A percentile compares a stretch with the other conserved stretches of the same genome.
phyloP scores from a whole-genome alignment of 2,888 invertebrate genomes.

The Dryobota labecula region DNA sequence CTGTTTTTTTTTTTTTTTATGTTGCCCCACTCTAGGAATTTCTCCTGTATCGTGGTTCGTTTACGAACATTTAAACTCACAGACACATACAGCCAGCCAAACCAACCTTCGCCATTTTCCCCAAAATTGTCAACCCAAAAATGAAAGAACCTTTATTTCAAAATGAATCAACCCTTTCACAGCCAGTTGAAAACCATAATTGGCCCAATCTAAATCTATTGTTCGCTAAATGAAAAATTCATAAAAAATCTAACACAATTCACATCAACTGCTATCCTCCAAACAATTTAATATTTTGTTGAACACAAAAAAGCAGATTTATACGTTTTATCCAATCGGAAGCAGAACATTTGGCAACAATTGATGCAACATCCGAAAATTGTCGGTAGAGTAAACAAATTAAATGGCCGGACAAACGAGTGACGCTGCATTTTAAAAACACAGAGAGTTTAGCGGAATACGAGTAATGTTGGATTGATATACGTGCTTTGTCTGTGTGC shows the following conservation, averaged over 20 bases:
- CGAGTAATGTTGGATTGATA: constrained; percentile 21
- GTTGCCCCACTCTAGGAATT: no score
- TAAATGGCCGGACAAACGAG: constrained; percentile 31
- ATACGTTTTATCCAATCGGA: constrained; percentile 40
- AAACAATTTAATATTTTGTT: constrained; percentile 27
- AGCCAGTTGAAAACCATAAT: constrained; percentile 40
- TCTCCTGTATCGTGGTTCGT: no score
- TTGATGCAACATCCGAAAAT: constrained; percentile 46
- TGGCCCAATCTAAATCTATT: constrained; percentile 47
- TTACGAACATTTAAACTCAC: no score
- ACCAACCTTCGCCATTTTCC: background rate
- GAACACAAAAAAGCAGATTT: constrained; percentile 47
- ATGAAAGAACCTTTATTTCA: background rate
- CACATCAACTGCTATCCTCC: constrained; percentile 23
- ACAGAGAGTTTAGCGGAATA: constrained; percentile 29
- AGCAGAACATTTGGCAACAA: constrained; percentile 48
- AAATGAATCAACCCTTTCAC: constrained; percentile 29
- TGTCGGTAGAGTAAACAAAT: constrained; percentile 48
- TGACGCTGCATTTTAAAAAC: constrained; percentile 52
- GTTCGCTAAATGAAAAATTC: constrained; percentile 29
- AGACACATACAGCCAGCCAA: background rate
- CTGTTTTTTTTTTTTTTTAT: no score
- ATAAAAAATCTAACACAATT: constrained; percentile 43
- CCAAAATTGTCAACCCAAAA: background rate
- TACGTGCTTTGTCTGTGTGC: background rate